phyloP scores from a whole-genome alignment of 2,797 vertebrate species.

The Ficedula albicollis region DNA sequence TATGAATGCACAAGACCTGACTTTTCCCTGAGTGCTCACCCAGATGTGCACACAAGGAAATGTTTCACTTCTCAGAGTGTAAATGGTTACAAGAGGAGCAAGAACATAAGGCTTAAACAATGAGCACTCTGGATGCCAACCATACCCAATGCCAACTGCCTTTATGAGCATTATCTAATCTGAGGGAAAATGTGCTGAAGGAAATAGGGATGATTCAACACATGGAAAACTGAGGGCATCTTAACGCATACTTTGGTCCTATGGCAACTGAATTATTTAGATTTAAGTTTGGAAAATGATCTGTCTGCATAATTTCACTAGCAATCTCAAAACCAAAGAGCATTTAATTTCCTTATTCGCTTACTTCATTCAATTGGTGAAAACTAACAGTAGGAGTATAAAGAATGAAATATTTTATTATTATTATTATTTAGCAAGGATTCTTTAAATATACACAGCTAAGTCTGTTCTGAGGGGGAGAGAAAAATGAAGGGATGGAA shows the following conservation, averaged over 20 bases:
- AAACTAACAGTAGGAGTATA: neutral
- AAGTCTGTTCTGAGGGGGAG: neutral
- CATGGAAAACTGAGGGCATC: neutral
- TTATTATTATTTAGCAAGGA: neutral
- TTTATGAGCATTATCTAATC: constrained; percentile 31
- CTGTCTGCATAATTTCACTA: constrained; percentile 18
- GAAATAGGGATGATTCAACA: constrained; percentile 43
- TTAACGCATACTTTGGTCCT: constrained; percentile 18
- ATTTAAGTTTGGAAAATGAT: constrained; percentile 15
- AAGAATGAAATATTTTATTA: neutral
- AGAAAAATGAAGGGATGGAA: neutral
- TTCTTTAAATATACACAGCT: neutral
- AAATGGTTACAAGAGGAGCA: neutral
- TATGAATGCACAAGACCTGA: neutral
- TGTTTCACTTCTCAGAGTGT: neutral
- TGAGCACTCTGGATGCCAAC: constrained; percentile 19
- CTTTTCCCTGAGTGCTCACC: neutral
- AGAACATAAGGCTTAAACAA: constrained; percentile 16
- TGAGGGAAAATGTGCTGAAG: constrained; percentile 20
- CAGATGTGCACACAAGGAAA: neutral
- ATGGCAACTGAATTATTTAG: constrained; percentile 58
- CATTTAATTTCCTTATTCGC: neutral
- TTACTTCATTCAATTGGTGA: neutral
- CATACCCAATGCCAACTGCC: neutral
- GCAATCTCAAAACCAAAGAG: neutral